These are phyloP conservation scores for Martes martes DNA, from an alignment of 2,113 vertebrate species.

Conservation along the genomic window DNA sequence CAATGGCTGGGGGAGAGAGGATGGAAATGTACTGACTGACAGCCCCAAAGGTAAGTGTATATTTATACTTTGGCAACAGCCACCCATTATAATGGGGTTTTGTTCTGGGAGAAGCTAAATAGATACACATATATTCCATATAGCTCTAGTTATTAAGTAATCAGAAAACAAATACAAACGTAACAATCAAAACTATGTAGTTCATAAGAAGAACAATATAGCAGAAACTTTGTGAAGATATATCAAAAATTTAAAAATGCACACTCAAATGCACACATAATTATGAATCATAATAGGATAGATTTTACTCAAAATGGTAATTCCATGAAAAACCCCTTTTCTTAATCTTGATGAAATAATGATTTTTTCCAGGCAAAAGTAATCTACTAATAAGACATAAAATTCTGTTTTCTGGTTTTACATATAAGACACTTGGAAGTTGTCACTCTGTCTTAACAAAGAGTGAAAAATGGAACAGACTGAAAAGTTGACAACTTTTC, in stretches of 20 bases:
- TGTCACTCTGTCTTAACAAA: not conserved
- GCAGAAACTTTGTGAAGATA: not conserved
- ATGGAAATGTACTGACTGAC: not conserved
- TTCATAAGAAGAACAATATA: not conserved
- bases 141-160: not conserved
- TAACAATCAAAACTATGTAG: not conserved
- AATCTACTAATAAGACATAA: not conserved
- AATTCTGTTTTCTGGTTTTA: not conserved
- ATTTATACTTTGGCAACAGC: not conserved
- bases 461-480: not conserved
- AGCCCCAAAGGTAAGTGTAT: not conserved
- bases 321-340: not conserved
- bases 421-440: not conserved
- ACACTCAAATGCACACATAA: not conserved
- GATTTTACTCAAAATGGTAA: not conserved
- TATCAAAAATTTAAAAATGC: not conserved
- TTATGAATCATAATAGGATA: not conserved
- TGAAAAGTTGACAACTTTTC: not conserved
- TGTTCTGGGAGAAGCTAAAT: not conserved
- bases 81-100: not conserved
- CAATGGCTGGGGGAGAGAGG: not conserved
- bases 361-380: not conserved
- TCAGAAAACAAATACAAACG: not conserved
- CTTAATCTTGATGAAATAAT: not conserved
- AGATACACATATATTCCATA: not conserved